Evolutionary conservation across 2,113 vertebrate genomes (phyloP).

Genomic region (Ochotona princeps): DNA sequence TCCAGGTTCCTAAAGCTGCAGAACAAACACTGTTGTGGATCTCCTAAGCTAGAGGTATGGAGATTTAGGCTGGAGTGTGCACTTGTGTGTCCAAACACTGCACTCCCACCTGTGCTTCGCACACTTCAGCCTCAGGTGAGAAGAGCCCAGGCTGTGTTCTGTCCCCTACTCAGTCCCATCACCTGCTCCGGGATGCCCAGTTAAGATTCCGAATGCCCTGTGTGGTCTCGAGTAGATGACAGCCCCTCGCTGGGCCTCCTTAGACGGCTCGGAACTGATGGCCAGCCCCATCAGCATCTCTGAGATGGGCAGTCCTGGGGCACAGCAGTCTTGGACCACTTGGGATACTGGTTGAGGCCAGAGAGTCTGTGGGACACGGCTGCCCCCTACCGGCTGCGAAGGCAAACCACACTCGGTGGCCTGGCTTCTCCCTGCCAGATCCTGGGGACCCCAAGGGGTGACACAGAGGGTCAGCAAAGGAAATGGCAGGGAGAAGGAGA

Average conservation of each 20-base stretch:
- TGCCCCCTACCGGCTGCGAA: conserved; percentile 65
- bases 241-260: not conserved
- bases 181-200: not conserved
- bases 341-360: rapidly evolving
- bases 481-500: not conserved
- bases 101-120: not conserved
- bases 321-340: not conserved
- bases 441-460: too few species aligned
- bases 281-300: not conserved
- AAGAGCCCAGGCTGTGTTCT: not conserved
- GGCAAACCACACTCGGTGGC: not conserved
- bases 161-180: not conserved
- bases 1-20: not conserved
- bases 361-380: not conserved
- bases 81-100: not conserved
- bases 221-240: not conserved
- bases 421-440: rapidly evolving
- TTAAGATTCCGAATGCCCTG: not conserved
- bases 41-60: not conserved
- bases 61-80: not conserved
- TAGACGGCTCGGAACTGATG: not conserved
- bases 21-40: not conserved
- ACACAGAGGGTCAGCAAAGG: not conserved
- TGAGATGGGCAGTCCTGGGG: not conserved
- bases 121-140: not conserved